Evolutionary conservation across 2,113 vertebrate genomes (phyloP), one percentile per base, ranked within the genome.

Genomic region (Platichthys stellatus): DNA sequence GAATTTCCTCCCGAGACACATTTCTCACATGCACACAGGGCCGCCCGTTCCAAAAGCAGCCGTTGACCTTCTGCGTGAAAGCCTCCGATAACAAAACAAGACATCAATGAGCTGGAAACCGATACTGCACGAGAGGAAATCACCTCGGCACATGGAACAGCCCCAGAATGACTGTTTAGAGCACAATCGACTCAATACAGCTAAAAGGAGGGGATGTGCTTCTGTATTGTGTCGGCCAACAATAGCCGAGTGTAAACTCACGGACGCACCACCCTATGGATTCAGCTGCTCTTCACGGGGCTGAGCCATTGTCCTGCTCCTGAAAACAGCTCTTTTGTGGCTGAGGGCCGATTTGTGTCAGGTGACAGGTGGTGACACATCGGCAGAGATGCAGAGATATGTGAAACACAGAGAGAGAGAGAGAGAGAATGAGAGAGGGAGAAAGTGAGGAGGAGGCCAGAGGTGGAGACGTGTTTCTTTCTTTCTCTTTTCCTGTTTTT

Each of bases 61-160:
- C 80, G 69, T 81, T 92, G 89, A 93, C 90, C 85, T 86, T 76
- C 83, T 82, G 79, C 62, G 63, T 89, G 78, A 92, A 93, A 90
- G 83, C 87, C 63, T 75, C 75, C 60, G 47, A 62, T 68, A 78
- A 94, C 90, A 94, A 93, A 91, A 89, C 84, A 21, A 88, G 86
- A 88, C 91, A 87, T 93, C 86, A 92, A 88, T 90, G 82, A 93
- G 84, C 79, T 93, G 91, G 90, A 92, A 94, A 91, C 60, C 2
- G 84, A 94, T 85, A 90, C 82, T 66, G 9, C 26, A 71, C 56
- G 67, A 90, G 72, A 89, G 90, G 92, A 94, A 94, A 87, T 89
- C 78, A 66, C 84, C 84, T 76, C 20, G 82, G 88, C 74, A 63
- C 88, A 86, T 77, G 86, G 85, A 88, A 85, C 60, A 53, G 67